A percentile compares a stretch with the other conserved stretches of the same genome.
These are phyloP conservation scores for Drosophila prostipennis DNA, from an alignment of 2,888 invertebrate species.

Conservation along the genomic window DNA sequence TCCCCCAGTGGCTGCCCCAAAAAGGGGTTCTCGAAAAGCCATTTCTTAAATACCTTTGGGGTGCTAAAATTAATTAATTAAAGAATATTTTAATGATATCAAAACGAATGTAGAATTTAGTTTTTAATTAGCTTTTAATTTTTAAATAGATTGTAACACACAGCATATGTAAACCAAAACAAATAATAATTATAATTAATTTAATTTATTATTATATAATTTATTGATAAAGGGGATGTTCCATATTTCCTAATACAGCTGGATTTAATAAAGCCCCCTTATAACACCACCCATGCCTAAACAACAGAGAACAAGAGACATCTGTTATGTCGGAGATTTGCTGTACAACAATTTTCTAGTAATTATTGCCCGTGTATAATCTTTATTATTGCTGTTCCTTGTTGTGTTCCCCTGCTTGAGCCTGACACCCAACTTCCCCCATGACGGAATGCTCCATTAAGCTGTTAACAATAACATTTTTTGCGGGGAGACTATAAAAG, in stretches of 20 bases:
- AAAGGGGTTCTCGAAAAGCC: background rate
- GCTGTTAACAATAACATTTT: conserved; percentile 75
- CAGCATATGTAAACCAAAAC: no score
- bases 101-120: no score
- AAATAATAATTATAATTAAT: no score
- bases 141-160: no score
- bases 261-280: background rate
- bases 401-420: conserved; percentile 41
- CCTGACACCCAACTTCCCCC: conserved; percentile 2
- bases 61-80: no score
- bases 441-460: conserved; percentile 77
- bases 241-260: background rate
- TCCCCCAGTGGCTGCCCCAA: background rate
- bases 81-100: no score
- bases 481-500: conserved; percentile 24
- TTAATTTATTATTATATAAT: no score
- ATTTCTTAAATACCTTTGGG: background rate
- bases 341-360: conserved; percentile 56
- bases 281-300: background rate
- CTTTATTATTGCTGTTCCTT: conserved; percentile 72
- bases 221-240: no score
- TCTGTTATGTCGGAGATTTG: conserved; percentile 42
- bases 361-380: conserved; percentile 78
- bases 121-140: no score
- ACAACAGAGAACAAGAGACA: conserved; percentile 34